Base-by-base conservation (phyloP, 2,113 vertebrate genomes). In the Rynchops niger region DNA sequence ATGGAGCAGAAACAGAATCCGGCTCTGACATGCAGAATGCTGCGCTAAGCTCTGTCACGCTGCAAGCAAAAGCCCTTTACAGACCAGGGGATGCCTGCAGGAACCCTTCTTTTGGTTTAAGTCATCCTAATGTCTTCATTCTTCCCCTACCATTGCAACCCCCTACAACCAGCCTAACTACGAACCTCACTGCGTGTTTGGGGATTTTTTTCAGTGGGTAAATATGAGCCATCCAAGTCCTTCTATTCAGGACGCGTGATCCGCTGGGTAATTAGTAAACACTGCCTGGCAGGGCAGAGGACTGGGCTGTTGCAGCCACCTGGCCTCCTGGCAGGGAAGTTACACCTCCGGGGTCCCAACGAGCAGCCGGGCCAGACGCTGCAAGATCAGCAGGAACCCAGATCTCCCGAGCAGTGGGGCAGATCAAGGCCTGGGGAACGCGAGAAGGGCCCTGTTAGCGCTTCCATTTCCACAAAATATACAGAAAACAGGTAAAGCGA, bases 331-430 rank as follows among this genome's bases (percentile, higher is more conserved):
- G 87, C 83, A 74, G 38, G 23, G 6, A 27, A 61, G 22, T 38
- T 12, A n/a, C n/a, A 56, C 6, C 11, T 5, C 20, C 1, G 0
- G 15, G 29, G 8, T 17, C 15, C 61, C 5, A 8, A 4, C 4
- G 18, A 36, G 43, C 38, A 5, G 25, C 9, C 1, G 0, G 40
- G 34, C 52, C 25, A n/a, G 52, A 27, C 2, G 0, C 9, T 0
- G 0, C 25, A 36, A 42, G 79, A 72, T 7, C 55, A 6, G 5
- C 7, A 15, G 62, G 52, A 71, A 45, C 16, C 0, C 3, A 78
- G 38, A 9, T 34, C 42, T 49, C 30, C 19, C 0, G 2, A 18
- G 22, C 18, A 12, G 29, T 2, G 15, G 8, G 17, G 26, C 20
- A 23, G 59, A 30, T 27, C 42, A n/a, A 32, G 65, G 53, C 18